Percentiles rank a stretch among this genome's conserved stretches.
Evolutionary conservation across 2,888 invertebrate genomes (phyloP).

Genomic region (Eulithis prunata): DNA sequence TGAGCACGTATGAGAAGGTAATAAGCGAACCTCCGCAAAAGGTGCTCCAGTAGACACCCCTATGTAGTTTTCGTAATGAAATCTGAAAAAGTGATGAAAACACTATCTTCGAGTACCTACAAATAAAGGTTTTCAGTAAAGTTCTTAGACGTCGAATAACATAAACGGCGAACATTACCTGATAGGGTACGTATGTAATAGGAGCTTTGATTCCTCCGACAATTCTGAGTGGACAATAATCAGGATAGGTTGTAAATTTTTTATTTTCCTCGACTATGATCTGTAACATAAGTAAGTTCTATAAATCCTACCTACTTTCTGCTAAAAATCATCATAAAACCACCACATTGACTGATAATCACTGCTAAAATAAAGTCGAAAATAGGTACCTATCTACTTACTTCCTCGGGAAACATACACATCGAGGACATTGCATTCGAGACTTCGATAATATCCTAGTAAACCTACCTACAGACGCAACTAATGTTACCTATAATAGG

Average conservation of each 20-base stretch:
- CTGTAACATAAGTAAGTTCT: slow-evolving; percentile 1
- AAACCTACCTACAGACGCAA: no score
- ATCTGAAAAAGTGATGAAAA: background rate
- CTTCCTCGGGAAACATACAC: no score
- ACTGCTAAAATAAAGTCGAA: no score
- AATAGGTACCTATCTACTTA: no score
- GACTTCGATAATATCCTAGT: no score
- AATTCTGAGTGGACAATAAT: slow-evolving; percentile 13
- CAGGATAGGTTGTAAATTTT: background rate
- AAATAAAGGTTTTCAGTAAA: no score
- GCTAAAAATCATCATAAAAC: no score
- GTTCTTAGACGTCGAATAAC: no score
- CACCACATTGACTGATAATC: no score
- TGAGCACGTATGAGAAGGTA: slow-evolving; percentile 11
- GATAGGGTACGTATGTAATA: slow-evolving; percentile 7
- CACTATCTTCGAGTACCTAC: background rate
- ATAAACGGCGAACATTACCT: slow-evolving; percentile 1
- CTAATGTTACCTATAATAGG: no score
- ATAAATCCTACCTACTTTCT: background rate
- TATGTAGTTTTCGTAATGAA: background rate
- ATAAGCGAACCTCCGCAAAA: slow-evolving; percentile 16
- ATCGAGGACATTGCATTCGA: no score
- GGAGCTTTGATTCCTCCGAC: slow-evolving; percentile 4
- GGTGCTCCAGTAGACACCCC: background rate
- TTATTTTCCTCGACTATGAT: slow-evolving; percentile 4